Percentiles rank a stretch among this genome's conserved stretches.
These are phyloP conservation scores for Acropternis orthonyx DNA, from an alignment of 2,797 vertebrate genomes.

Conservation along the genomic window DNA sequence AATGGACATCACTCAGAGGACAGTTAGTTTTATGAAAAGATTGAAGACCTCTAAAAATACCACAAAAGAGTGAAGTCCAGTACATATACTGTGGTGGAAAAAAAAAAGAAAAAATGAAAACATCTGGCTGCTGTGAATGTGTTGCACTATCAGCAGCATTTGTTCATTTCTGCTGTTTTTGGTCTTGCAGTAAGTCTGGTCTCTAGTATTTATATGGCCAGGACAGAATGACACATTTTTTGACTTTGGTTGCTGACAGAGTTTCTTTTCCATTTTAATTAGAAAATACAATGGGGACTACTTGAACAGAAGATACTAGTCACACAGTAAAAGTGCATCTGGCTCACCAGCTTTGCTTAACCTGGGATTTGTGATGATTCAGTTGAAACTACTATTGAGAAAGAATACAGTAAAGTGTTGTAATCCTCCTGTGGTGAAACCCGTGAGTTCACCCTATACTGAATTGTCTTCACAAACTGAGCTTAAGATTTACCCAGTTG, in stretches of 20 bases:
- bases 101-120: not conserved
- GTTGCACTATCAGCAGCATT: not conserved
- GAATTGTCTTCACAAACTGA: slow-evolving; percentile 7
- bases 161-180: not conserved
- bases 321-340: not conserved
- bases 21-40: not conserved
- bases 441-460: not conserved
- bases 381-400: not conserved
- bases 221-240: not conserved
- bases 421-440: slow-evolving; percentile 7
- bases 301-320: not conserved
- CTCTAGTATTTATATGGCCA: not conserved
- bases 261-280: not conserved
- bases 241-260: not conserved
- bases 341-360: slow-evolving; percentile 4
- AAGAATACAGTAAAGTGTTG: not conserved
- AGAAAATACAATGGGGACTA: not conserved
- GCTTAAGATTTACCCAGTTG: not conserved
- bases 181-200: not conserved
- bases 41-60: not conserved
- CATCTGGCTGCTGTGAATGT: not conserved
- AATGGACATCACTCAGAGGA: not conserved
- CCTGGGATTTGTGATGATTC: slow-evolving; percentile 6
- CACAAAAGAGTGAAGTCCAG: not conserved
- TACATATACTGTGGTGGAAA: not conserved